phyloP scores from a whole-genome alignment of 2,113 vertebrate genomes.

The Rhabdornis inornatus region DNA sequence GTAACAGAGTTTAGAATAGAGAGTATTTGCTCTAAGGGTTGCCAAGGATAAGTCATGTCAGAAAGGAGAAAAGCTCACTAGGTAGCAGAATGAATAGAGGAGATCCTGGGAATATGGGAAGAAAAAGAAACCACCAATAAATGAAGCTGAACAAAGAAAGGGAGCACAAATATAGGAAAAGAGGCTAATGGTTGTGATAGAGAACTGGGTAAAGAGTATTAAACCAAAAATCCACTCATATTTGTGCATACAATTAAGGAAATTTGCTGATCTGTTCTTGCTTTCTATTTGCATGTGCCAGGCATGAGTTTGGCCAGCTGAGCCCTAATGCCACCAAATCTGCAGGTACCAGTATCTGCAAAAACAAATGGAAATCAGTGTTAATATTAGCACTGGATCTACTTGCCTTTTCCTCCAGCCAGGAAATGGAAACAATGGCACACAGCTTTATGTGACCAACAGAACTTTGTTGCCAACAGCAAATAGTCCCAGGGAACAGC shows the following conservation, averaged over 20 bases:
- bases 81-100: background rate
- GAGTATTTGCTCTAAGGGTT: background rate
- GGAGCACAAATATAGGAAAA: background rate
- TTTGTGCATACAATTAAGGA: background rate
- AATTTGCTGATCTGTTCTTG: background rate
- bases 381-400: background rate
- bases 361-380: background rate
- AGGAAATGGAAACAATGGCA: constrained; percentile 56
- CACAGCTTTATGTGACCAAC: background rate
- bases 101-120: background rate
- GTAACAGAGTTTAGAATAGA: background rate
- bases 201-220: background rate
- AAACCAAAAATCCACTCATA: background rate
- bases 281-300: background rate
- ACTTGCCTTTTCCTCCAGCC: background rate
- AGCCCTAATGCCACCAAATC: background rate
- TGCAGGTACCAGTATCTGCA: background rate
- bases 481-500: background rate
- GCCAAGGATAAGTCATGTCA: background rate
- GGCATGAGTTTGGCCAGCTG: background rate
- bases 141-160: background rate
- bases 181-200: background rate
- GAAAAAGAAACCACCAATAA: background rate
- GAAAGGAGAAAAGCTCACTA: background rate
- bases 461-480: background rate